Evolutionary conservation across 2,888 invertebrate genomes (phyloP).

Genomic region (Nomada fabriciana): DNA sequence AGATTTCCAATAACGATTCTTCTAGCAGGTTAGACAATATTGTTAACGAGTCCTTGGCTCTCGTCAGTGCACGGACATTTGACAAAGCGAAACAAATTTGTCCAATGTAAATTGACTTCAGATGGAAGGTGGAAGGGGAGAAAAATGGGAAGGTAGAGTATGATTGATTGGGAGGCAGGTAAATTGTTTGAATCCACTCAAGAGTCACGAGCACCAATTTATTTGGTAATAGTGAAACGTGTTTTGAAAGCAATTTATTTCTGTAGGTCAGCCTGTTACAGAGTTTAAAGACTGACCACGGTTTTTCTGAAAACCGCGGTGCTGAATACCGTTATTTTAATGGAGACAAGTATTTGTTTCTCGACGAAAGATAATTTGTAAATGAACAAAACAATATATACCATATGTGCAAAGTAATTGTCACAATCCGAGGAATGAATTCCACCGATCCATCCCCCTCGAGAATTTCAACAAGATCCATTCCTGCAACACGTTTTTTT

Average conservation of each 20-base stretch:
- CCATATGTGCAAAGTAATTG: too few species aligned
- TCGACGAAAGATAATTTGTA: too few species aligned
- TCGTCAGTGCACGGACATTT: slow-evolving; percentile 4
- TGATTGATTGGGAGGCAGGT: slow-evolving; percentile 10
- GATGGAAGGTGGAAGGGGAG: background rate
- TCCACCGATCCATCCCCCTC: too few species aligned
- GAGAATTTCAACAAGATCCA: slow-evolving; percentile 8
- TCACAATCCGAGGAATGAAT: too few species aligned
- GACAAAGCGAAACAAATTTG: slow-evolving; percentile 6
- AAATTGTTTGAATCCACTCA: background rate
- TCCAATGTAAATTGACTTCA: slow-evolving; percentile 5
- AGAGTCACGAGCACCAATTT: slow-evolving; percentile 10
- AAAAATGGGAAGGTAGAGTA: background rate
- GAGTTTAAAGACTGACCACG: background rate
- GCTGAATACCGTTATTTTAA: background rate
- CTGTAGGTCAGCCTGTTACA: background rate
- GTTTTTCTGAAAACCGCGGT: background rate
- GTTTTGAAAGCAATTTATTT: background rate
- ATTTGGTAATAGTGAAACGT: background rate
- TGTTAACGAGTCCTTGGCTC: background rate
- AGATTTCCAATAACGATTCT: slow-evolving; percentile 14
- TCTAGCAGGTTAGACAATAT: background rate
- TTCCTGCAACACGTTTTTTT: background rate
- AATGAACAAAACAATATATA: too few species aligned
- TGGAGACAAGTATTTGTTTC: background rate